Conservation (phyloP, 1,140 invertebrate species). For the Muscidifurax raptorellus region DNA sequence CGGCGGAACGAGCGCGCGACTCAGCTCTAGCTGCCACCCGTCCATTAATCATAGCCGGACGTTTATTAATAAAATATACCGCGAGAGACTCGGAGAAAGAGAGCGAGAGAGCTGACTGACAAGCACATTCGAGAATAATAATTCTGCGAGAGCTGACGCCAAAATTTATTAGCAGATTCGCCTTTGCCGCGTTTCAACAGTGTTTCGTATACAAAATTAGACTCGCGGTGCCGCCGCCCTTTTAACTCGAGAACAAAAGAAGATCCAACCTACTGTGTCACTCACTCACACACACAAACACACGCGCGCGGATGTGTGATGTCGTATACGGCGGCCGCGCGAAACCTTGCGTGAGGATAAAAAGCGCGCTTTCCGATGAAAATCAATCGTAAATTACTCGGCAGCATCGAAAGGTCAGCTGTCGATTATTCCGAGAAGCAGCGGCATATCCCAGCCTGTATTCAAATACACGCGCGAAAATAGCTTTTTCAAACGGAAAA, state of each 20-base stretch:
- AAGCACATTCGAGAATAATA: neutral
- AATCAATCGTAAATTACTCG: neutral
- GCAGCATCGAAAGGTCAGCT: neutral
- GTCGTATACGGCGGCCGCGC: too few species aligned
- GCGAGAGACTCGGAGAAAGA: constrained; percentile 2
- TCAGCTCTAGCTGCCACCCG: constrained; percentile 26
- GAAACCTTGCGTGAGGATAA: too few species aligned
- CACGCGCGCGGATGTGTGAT: too few species aligned
- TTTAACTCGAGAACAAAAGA: too few species aligned
- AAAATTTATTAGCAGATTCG: too few species aligned
- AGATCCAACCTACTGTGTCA: too few species aligned
- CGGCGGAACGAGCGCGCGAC: neutral
- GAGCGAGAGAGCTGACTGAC: neutral
- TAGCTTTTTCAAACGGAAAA: neutral
- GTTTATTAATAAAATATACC: constrained; percentile 54
- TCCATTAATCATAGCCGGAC: constrained; percentile 53
- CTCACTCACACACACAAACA: too few species aligned
- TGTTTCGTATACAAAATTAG: too few species aligned
- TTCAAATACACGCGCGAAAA: neutral
- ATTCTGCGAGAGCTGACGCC: neutral
- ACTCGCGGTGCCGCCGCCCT: too few species aligned
- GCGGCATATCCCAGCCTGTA: neutral
- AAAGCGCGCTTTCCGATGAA: too few species aligned
- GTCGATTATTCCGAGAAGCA: neutral
- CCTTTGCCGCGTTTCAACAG: too few species aligned